phyloP scores from a whole-genome alignment of 2,113 vertebrate genomes.

The Mustela lutreola region DNA sequence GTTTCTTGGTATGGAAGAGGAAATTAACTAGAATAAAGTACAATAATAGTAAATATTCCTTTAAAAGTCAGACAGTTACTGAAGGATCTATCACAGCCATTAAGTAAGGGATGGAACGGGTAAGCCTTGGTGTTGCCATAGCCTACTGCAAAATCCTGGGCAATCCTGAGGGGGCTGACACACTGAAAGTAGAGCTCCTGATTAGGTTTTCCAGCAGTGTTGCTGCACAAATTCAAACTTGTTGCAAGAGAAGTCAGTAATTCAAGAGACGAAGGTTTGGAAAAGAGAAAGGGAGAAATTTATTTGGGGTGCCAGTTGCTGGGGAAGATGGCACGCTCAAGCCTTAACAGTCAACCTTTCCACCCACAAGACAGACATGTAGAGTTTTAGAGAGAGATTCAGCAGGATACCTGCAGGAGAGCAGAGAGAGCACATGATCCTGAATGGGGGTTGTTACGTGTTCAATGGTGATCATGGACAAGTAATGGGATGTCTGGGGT shows the following conservation, averaged over 20 bases:
- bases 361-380: background rate
- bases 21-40: background rate
- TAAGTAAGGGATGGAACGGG: background rate
- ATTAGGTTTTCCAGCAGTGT: background rate
- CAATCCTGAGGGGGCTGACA: background rate
- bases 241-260: background rate
- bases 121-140: background rate
- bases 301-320: background rate
- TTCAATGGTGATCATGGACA: background rate
- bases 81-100: background rate
- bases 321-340: background rate
- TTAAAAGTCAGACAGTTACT: background rate
- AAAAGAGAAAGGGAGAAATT: background rate
- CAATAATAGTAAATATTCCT: background rate
- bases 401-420: background rate
- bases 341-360: background rate
- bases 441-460: background rate
- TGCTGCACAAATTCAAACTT: background rate
- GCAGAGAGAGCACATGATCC: background rate
- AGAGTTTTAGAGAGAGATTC: background rate
- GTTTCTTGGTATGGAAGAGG: background rate
- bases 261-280: background rate
- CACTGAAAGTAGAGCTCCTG: background rate
- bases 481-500: background rate
- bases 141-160: background rate